Evolutionary conservation across 1,140 invertebrate species (phyloP).

Genomic region (Formica selysi): DNA sequence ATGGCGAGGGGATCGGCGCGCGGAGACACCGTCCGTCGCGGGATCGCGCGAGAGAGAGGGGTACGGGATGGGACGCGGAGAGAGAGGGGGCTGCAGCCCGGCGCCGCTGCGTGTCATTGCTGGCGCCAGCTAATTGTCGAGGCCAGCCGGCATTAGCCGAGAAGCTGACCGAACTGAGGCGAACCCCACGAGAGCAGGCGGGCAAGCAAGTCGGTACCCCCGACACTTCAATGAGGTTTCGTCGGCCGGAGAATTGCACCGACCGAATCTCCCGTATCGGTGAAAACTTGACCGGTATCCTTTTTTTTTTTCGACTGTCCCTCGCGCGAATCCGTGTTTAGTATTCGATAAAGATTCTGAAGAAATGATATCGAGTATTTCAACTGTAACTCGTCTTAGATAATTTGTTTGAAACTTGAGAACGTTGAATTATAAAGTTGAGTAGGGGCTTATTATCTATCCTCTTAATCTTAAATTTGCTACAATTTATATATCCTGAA

Average conservation of each 20-base stretch:
- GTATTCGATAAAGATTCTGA: neutral
- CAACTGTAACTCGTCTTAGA: neutral
- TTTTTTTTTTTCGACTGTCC: neutral
- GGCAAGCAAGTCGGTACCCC: neutral
- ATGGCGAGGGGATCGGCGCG: slow-evolving; percentile 10
- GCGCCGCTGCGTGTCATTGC: slow-evolving; percentile 84
- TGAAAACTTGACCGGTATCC: neutral
- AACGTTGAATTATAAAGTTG: too few relatives aligned
- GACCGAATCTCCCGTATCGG: neutral
- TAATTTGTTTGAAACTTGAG: neutral
- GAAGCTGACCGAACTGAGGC: slow-evolving; percentile 78
- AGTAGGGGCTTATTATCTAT: too few relatives aligned
- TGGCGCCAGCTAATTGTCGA: slow-evolving; percentile 85
- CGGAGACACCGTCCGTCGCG: slow-evolving; percentile 25
- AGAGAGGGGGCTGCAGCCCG: slow-evolving; percentile 68
- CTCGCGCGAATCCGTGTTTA: neutral
- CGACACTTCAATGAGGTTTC: too few relatives aligned
- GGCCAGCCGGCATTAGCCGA: slow-evolving; percentile 83
- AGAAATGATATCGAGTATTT: neutral
- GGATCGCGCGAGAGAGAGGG: neutral
- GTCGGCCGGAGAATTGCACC: slow-evolving; percentile 2
- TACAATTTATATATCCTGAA: neutral
- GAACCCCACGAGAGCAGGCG: slow-evolving; percentile 55
- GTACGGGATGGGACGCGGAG: slow-evolving; percentile 48
- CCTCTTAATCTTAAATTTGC: too few relatives aligned